Evolutionary conservation across 2,888 invertebrate species (phyloP).

Genomic region (Drosophila longiperda): DNA sequence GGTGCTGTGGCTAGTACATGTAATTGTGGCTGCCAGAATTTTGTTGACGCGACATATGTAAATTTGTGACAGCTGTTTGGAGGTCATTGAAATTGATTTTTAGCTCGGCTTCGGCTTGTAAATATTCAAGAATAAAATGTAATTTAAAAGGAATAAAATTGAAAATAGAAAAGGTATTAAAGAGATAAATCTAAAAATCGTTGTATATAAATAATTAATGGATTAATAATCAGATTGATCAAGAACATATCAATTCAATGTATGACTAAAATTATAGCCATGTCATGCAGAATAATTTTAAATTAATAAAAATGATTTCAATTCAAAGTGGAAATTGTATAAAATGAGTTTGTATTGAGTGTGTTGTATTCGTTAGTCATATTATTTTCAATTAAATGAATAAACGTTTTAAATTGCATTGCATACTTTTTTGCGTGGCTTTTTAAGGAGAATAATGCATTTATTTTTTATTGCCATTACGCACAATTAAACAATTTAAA

Average conservation of each 20-base stretch:
- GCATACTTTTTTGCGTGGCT: background rate
- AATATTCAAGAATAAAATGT: background rate
- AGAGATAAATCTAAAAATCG: background rate
- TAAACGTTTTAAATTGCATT: background rate
- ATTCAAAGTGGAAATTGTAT: background rate
- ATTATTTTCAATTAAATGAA: slow-evolving; percentile 1
- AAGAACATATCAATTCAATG: background rate
- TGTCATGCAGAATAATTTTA: background rate
- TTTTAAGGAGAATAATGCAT: background rate
- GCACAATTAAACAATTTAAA: slow-evolving; percentile 44
- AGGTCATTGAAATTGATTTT: slow-evolving; percentile 70
- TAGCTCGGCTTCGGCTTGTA: slow-evolving; percentile 8
- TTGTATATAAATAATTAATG: background rate
- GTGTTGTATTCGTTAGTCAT: background rate
- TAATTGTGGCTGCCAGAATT: slow-evolving; percentile 43
- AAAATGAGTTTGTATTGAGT: background rate
- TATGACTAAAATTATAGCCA: background rate
- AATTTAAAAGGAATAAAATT: slow-evolving; percentile 12
- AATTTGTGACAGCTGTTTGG: slow-evolving; percentile 67
- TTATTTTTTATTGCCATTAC: slow-evolving; percentile 1
- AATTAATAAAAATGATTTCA: background rate
- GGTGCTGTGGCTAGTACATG: slow-evolving; percentile 32
- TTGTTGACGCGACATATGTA: slow-evolving; percentile 65
- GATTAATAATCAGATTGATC: background rate
- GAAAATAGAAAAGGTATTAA: background rate